Evolutionary conservation across 2,797 vertebrate genomes (phyloP).

Genomic region (Amniataba percoides): DNA sequence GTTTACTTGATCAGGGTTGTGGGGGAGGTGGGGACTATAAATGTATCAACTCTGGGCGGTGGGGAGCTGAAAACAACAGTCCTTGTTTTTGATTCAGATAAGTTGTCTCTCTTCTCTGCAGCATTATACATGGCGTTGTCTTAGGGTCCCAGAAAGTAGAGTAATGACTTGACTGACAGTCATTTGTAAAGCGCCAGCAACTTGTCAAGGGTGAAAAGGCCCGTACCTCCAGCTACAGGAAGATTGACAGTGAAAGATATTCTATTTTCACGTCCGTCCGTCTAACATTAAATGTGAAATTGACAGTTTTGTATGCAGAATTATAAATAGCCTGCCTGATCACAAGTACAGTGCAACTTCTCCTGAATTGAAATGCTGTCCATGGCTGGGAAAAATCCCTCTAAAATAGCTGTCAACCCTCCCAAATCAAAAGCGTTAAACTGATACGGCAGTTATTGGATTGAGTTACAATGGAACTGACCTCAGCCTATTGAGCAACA

Average conservation of each 20-base stretch:
- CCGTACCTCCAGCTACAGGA: slow-evolving; percentile 47
- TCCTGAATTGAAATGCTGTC: slow-evolving; percentile 29
- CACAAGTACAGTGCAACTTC: slow-evolving; percentile 10
- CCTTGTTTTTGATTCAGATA: slow-evolving; percentile 63
- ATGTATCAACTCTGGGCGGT: slow-evolving; percentile 61
- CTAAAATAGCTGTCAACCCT: slow-evolving; percentile 31
- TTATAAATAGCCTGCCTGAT: slow-evolving; percentile 43
- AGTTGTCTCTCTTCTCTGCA: slow-evolving; percentile 40
- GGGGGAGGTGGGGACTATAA: slow-evolving; percentile 58
- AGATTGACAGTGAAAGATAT: slow-evolving; percentile 65
- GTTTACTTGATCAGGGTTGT: slow-evolving; percentile 81
- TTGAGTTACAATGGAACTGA: slow-evolving; percentile 55
- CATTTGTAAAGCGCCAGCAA: slow-evolving; percentile 74
- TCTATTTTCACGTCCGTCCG: slow-evolving; percentile 55
- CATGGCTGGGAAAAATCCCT: slow-evolving; percentile 7
- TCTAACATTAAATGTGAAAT: slow-evolving; percentile 46
- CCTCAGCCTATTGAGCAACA: slow-evolving; percentile 55
- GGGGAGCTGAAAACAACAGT: slow-evolving; percentile 58
- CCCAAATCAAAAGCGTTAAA: slow-evolving; percentile 50
- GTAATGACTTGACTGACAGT: slow-evolving; percentile 71
- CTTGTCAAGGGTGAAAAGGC: slow-evolving; percentile 69
- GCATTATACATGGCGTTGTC: slow-evolving; percentile 64
- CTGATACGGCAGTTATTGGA: slow-evolving; percentile 53
- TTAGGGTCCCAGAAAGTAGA: slow-evolving; percentile 64
- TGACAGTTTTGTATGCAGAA: slow-evolving; percentile 53